Conservation (phyloP, 2,888 invertebrate genomes). For the Drosophila dives region DNA sequence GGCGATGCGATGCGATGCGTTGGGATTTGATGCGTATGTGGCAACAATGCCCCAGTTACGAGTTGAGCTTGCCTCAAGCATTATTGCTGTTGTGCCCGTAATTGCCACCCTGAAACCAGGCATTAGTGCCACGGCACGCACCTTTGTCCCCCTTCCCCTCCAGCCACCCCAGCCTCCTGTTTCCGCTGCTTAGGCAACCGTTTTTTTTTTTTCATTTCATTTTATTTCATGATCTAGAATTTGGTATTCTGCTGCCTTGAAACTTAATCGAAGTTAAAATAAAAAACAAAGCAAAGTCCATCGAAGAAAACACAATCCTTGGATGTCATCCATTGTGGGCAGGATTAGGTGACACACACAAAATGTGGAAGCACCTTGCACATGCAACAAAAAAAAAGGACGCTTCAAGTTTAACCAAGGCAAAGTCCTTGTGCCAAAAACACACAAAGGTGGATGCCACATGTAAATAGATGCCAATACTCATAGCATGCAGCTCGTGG, state of each 20-base stretch:
- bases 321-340: constrained; percentile 11
- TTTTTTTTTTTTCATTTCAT: constrained; percentile 6
- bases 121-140: constrained; percentile 74
- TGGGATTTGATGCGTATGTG: constrained; percentile 3
- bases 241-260: constrained; percentile 24
- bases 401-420: constrained; percentile 11
- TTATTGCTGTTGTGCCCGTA: constrained; percentile 48
- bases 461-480: neutral
- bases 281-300: constrained; percentile 19
- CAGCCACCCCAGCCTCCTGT: neutral
- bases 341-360: constrained; percentile 49
- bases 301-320: neutral
- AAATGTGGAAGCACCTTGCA: constrained; percentile 58
- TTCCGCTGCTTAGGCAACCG: constrained; percentile 45
- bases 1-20: constrained; percentile 5
- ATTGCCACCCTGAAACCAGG: constrained; percentile 68
- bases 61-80: constrained; percentile 18
- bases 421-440: neutral
- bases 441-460: neutral
- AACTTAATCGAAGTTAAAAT: constrained; percentile 40
- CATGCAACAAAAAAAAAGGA: constrained; percentile 43
- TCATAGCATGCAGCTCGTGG: constrained; percentile 10
- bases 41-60: constrained; percentile 52
- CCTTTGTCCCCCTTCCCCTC: neutral
- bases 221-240: neutral